Conservation (phyloP, 2,113 vertebrate species). For the Noctilio leporinus region DNA sequence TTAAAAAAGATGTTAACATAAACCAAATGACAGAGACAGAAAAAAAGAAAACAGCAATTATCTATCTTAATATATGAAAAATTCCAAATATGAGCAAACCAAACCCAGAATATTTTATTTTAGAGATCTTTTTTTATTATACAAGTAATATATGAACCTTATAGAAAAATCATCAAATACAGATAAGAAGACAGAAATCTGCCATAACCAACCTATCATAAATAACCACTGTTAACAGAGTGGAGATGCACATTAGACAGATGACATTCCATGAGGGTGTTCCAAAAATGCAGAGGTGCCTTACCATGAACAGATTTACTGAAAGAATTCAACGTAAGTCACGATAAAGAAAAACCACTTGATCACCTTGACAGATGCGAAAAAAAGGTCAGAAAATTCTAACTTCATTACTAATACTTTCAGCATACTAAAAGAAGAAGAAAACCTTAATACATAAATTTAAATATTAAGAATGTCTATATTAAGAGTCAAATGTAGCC, state of each 20-base stretch:
- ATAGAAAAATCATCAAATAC: slow-evolving; percentile 42
- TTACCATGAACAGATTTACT: neutral
- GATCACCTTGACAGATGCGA: neutral
- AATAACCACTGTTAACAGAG: slow-evolving; percentile 55
- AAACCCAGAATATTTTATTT: slow-evolving; percentile 1
- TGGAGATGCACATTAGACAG: neutral
- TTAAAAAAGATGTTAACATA: slow-evolving; percentile 10
- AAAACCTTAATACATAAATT: neutral
- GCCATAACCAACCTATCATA: neutral
- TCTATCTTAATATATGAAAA: slow-evolving; percentile 22
- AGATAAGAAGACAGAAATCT: slow-evolving; percentile 30
- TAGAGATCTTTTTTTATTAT: slow-evolving; percentile 48
- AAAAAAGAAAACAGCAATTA: neutral
- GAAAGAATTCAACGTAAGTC: neutral
- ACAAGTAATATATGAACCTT: neutral
- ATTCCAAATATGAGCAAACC: neutral
- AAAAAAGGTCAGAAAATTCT: slow-evolving; percentile 4
- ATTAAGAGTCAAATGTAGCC: neutral
- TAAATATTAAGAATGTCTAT: slow-evolving; percentile 3
- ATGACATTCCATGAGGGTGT: neutral
- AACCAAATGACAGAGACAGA: neutral
- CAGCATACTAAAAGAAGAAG: slow-evolving; percentile 18
- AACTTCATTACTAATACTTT: neutral
- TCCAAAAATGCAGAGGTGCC: neutral
- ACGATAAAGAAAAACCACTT: neutral